Evolutionary conservation across 2,888 invertebrate genomes (phyloP), one percentile per base, ranked within the genome.

Genomic region (Leuctra nigra): DNA sequence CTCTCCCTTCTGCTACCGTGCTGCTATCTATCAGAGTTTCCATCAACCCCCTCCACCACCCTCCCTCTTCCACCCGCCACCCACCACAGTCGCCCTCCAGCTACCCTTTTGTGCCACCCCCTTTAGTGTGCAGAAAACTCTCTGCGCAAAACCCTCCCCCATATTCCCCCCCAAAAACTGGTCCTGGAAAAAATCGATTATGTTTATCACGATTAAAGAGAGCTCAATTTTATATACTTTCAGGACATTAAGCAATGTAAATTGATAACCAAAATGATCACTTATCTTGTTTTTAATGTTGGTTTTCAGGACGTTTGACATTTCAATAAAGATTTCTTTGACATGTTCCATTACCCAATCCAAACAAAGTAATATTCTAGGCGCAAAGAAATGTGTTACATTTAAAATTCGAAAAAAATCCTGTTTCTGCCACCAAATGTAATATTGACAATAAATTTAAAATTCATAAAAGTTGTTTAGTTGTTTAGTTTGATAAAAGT

Each of bases 71-170:
- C 29, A 29, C 29, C 11, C 29, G 6, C 29, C 29, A 29, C 36
- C n/a, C n/a, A n/a, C n/a, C n/a, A n/a, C n/a, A n/a, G n/a, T n/a
- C n/a, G n/a, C n/a, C n/a, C n/a, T n/a, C n/a, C n/a, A n/a, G n/a
- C n/a, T n/a, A n/a, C n/a, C 44, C n/a, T 33, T 25, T 14, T 46
- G 44, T 41, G 52, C 50, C 33, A 55, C 55, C 58, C n/a, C 44
- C 52, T 55, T 58, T 55, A 52, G 44, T 44, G 46, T 48, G 46
- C 53, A 44, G 35, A 39, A 36, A 41, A 44, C 52, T 52, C 20
- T 35, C 57, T 11, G 48, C 54, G 33, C 46, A 44, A 41, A 36
- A 35, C 54, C 47, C 13, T 23, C 52, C 23, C 54, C 55, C 13
- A 13, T 22, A 18, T 4, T 18, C 57, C 47, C 39, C 58, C 54